phyloP scores from a whole-genome alignment of 2,888 invertebrate genomes.

The Trichogramma evanescens region DNA sequence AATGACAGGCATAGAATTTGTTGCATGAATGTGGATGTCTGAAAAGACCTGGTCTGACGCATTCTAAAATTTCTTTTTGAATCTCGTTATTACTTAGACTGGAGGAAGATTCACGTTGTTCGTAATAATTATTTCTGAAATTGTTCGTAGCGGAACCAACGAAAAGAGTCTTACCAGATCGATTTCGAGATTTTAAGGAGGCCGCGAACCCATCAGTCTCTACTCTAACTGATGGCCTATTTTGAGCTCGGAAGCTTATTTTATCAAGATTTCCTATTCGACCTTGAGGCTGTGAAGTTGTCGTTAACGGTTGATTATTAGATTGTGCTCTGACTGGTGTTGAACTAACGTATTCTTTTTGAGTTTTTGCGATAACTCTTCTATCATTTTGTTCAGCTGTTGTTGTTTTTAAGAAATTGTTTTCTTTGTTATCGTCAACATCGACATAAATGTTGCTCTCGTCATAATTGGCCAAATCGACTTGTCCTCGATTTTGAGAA shows the following conservation, averaged over 20 bases:
- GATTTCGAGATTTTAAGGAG: slow-evolving; percentile 8
- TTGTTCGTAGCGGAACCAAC: neutral
- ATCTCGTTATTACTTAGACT: slow-evolving; percentile 27
- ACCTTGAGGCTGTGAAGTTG: slow-evolving; percentile 10
- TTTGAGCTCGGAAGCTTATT: slow-evolving; percentile 20
- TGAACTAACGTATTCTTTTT: slow-evolving; percentile 5
- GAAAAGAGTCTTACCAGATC: slow-evolving; percentile 29
- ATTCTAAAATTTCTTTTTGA: slow-evolving; percentile 52
- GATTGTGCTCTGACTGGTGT: slow-evolving; percentile 11
- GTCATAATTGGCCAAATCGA: slow-evolving; percentile 41
- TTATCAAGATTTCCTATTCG: slow-evolving; percentile 17
- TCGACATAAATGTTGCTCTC: slow-evolving; percentile 44
- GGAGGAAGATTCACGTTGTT: slow-evolving; percentile 47
- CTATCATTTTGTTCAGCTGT: neutral
- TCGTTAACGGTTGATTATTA: slow-evolving; percentile 18
- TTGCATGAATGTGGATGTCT: slow-evolving; percentile 71
- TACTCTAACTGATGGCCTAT: slow-evolving; percentile 20
- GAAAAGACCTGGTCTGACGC: slow-evolving; percentile 52
- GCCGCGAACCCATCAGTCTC: slow-evolving; percentile 8
- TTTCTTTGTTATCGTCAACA: slow-evolving; percentile 30
- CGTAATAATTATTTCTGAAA: slow-evolving; percentile 17
- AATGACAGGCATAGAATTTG: slow-evolving; percentile 75
- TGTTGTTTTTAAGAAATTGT: slow-evolving; percentile 9
- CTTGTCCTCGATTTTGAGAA: slow-evolving; percentile 36
- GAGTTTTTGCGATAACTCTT: neutral